Conservation (phyloP, 23 tunicate genomes). For the Ascidia mentula region DNA sequence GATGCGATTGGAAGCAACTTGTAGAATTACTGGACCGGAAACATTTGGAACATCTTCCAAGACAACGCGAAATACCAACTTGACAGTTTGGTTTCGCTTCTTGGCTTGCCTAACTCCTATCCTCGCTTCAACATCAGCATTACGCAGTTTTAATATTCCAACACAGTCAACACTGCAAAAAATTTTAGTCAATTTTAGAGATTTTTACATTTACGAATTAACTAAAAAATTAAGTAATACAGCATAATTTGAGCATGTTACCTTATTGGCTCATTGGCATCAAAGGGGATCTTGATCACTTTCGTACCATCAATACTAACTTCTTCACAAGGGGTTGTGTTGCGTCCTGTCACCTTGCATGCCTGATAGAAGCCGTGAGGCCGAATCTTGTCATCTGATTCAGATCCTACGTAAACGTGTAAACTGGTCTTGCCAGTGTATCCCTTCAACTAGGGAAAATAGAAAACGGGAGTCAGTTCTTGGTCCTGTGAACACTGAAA, state of each 20-base stretch:
- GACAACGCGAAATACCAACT: conserved; percentile 84
- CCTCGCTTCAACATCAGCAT: conserved; percentile 93
- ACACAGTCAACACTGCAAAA: conserved; percentile 90
- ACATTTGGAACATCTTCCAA: conserved; percentile 29
- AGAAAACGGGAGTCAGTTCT: too few relatives aligned
- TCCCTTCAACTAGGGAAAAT: conserved; percentile 64
- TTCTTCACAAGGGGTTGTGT: conserved; percentile 90
- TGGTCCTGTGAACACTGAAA: too few relatives aligned
- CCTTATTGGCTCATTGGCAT: conserved; percentile 69
- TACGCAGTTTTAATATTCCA: conserved; percentile 94
- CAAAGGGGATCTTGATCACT: conserved; percentile 77
- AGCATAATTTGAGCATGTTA: neutral
- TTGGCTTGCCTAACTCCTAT: conserved; percentile 70
- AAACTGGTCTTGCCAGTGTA: conserved; percentile 71
- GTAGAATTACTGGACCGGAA: conserved; percentile 22
- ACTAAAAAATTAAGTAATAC: neutral
- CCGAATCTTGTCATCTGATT: conserved; percentile 65
- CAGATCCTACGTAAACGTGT: conserved; percentile 84
- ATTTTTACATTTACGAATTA: neutral
- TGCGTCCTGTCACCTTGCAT: conserved; percentile 89
- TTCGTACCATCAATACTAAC: conserved; percentile 67
- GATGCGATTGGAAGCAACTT: conserved; percentile 73
- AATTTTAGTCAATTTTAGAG: neutral
- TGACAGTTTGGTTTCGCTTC: conserved; percentile 87
- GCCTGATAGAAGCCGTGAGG: conserved; percentile 98